A percentile compares a stretch with the other conserved stretches of the same genome.
Evolutionary conservation across 1,140 invertebrate genomes (phyloP).

Genomic region (Drosophila sp.): DNA sequence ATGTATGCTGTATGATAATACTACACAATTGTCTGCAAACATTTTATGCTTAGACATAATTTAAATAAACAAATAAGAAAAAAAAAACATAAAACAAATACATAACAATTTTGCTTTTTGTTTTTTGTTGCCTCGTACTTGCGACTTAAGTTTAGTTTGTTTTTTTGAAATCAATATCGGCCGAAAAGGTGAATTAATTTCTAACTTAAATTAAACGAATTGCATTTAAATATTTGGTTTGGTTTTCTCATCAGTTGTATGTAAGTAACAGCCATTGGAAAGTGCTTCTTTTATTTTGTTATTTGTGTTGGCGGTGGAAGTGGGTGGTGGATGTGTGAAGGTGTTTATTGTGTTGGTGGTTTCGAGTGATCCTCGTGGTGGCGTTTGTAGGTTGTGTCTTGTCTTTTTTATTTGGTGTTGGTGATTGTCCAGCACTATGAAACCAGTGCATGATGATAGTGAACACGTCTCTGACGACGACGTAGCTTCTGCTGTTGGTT

Average conservation of each 20-base stretch:
- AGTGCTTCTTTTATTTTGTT: slow-evolving; percentile 53
- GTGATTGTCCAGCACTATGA: slow-evolving; percentile 59
- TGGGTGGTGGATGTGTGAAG: slow-evolving; percentile 26
- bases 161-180: slow-evolving; percentile 45
- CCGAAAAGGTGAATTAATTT: slow-evolving; percentile 64
- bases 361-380: slow-evolving; percentile 21
- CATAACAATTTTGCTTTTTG: slow-evolving; percentile 48
- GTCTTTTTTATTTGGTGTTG: slow-evolving; percentile 1
- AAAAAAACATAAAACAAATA: slow-evolving; percentile 61
- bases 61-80: slow-evolving; percentile 62
- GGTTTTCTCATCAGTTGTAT: slow-evolving; percentile 67
- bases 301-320: slow-evolving; percentile 25
- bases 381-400: slow-evolving; percentile 23
- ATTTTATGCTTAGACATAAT: slow-evolving; percentile 56
- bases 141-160: slow-evolving; percentile 55
- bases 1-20: slow-evolving; percentile 54
- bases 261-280: slow-evolving; percentile 75
- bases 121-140: slow-evolving; percentile 38
- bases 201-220: slow-evolving; percentile 79
- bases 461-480: slow-evolving; percentile 63
- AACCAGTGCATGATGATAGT: slow-evolving; percentile 73
- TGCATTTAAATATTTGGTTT: slow-evolving; percentile 80
- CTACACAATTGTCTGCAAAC: slow-evolving; percentile 51
- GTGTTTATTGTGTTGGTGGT: not conserved
- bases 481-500: slow-evolving; percentile 23